Evolutionary conservation across 2,888 invertebrate species (phyloP), one percentile per base, ranked within the genome.

Genomic region (Eristalinus aeneus): DNA sequence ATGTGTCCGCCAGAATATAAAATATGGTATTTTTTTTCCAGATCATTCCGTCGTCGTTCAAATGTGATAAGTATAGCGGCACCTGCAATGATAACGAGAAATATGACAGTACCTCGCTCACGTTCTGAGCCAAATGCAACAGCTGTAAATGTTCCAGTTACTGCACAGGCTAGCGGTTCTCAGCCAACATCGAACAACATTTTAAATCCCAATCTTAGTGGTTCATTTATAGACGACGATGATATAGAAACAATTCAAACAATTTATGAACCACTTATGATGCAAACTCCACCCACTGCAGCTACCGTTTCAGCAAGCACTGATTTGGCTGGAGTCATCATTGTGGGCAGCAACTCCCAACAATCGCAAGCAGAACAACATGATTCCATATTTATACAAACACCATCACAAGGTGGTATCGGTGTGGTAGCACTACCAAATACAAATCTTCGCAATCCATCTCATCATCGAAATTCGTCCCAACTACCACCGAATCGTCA

Each of bases 191-290:
- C 93, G 64, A 93, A 93, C 89, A 93, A 93, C 89, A 91, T 93
- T 86, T 89, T 93, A 64, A 93, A 93, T 90, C 90, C 92, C 89
- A 92, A 93, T 91, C 91, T 92, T 89, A 91, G 92, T 89, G 93
- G 92, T 78, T 92, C 92, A 58, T 92, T 93, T 80, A 91, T 91
- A 86, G 91, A 91, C 76, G 91, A 90, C 78, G 88, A 85, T 61
- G 87, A 88, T 39, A 68, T 87, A 63, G 86, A 90, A 83, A 91
- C 90, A 61, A 89, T 90, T 86, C 91, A 89, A 69, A 90, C 90
- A 54, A 92, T 92, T 79, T 92, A 92, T 79, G 92, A 92, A 89
- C 92, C 92, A 9, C 89, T 90, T 78, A 88, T 89, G 56, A 80
- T 88, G 61, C 86, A 79, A 75, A 89, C 89, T 12, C 89, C 89